A percentile compares a stretch with the other conserved stretches of the same genome.
Evolutionary conservation across 1,140 invertebrate species (phyloP).

Genomic region (Tetramorium parvispinum): DNA sequence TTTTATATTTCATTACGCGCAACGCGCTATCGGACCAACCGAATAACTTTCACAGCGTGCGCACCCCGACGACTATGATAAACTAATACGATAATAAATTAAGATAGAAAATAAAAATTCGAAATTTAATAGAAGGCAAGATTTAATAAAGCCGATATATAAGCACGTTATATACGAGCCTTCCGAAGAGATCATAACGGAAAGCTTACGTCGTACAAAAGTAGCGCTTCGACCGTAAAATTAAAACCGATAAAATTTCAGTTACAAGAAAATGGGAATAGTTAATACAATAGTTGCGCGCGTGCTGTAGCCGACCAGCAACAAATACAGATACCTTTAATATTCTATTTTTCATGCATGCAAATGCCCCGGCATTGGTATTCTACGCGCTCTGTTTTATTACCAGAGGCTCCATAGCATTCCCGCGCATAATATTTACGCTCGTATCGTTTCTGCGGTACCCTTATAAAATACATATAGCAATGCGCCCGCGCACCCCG

Average conservation of each 20-base stretch:
- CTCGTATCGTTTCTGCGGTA: conserved; percentile 45
- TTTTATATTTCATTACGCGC: conserved; percentile 23
- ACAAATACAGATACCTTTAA: conserved; percentile 36
- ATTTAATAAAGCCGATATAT: neutral
- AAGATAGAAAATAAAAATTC: conserved; percentile 11
- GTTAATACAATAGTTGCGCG: conserved; percentile 25
- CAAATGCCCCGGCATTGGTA: conserved; percentile 47
- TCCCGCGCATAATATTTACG: conserved; percentile 49
- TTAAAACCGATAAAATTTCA: conserved; percentile 34
- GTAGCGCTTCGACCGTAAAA: conserved; percentile 11
- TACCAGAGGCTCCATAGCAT: conserved; percentile 40
- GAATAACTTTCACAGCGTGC: neutral
- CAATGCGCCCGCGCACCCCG: neutral
- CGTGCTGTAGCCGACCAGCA: neutral
- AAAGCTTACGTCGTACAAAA: neutral
- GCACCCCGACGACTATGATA: neutral
- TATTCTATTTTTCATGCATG: conserved; percentile 57
- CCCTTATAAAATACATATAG: conserved; percentile 51
- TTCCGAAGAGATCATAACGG: neutral
- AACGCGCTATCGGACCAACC: neutral
- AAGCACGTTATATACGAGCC: neutral
- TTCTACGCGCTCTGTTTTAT: conserved; percentile 54
- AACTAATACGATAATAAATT: conserved; percentile 1
- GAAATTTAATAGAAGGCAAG: neutral
- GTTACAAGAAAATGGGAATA: conserved; percentile 29